Evolutionary conservation across 2,797 vertebrate genomes (phyloP).

Genomic region (Darevskia nairensis): DNA sequence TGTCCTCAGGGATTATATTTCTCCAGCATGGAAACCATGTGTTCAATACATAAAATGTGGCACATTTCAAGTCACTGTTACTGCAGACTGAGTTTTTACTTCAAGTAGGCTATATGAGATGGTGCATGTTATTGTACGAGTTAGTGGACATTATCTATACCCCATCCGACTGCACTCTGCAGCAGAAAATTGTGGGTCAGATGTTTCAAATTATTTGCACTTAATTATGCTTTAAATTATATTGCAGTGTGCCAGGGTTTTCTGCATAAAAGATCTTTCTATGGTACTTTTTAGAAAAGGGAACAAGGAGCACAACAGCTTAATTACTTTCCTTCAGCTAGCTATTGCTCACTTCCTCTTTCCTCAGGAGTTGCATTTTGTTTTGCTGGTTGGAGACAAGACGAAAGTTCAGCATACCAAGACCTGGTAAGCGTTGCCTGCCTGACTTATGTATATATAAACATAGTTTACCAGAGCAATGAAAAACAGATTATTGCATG

Average conservation of each 20-base stretch:
- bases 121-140: slow-evolving; percentile 39
- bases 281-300: not conserved
- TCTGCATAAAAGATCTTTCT: slow-evolving; percentile 39
- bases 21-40: not conserved
- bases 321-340: slow-evolving; percentile 58
- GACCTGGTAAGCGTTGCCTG: slow-evolving; percentile 30
- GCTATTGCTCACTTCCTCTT: not conserved
- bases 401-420: slow-evolving; percentile 12
- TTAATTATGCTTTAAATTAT: slow-evolving; percentile 38
- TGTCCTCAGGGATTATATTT: not conserved
- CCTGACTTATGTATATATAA: slow-evolving; percentile 22
- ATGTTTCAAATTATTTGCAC: slow-evolving; percentile 35
- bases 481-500: slow-evolving; percentile 15
- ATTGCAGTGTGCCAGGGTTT: slow-evolving; percentile 56
- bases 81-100: slow-evolving; percentile 1
- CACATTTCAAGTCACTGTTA: not conserved
- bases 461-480: not conserved
- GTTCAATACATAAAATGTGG: not conserved
- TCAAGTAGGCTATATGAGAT: slow-evolving; percentile 39
- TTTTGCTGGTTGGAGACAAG: slow-evolving; percentile 11
- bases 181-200: slow-evolving; percentile 58
- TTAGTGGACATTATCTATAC: slow-evolving; percentile 40
- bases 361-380: slow-evolving; percentile 20
- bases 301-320: slow-evolving; percentile 63
- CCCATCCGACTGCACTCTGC: slow-evolving; percentile 30